Conservation (phyloP, 2,113 vertebrate genomes). For the Columbina picui region DNA sequence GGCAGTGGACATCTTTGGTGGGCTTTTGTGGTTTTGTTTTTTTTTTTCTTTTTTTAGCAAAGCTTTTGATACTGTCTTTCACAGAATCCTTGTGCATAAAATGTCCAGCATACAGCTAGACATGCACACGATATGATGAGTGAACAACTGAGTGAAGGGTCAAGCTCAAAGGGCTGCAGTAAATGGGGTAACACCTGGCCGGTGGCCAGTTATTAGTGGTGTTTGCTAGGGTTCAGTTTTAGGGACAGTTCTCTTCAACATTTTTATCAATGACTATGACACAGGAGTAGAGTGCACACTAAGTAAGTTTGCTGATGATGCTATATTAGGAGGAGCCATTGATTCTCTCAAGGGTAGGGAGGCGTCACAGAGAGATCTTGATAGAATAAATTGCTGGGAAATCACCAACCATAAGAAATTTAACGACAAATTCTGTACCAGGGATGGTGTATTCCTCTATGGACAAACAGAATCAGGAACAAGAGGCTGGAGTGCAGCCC, state of each 20-base stretch:
- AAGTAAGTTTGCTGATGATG: no score
- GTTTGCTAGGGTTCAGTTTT: neutral
- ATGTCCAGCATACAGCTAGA: no score
- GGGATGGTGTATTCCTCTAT: neutral
- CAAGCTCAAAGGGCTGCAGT: accelerated
- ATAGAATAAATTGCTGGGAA: neutral
- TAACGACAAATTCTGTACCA: neutral
- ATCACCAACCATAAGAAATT: neutral
- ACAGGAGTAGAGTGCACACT: no score
- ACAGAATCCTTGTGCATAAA: no score
- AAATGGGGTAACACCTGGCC: neutral
- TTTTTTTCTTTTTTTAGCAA: neutral
- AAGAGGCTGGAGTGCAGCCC: neutral
- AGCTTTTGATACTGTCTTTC: neutral
- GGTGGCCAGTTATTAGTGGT: neutral
- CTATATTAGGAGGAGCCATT: no score
- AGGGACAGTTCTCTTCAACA: no score
- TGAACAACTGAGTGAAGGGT: neutral
- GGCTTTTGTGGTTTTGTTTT: no score
- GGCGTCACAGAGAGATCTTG: neutral
- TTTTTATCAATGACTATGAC: no score
- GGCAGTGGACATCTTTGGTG: neutral
- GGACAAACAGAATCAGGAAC: accelerated
- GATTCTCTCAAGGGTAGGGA: no score
- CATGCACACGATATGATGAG: neutral